A percentile compares a stretch with the other conserved stretches of the same genome.
These are phyloP conservation scores for Dascillus cervinus DNA, from an alignment of 2,888 invertebrate genomes.

Conservation along the genomic window DNA sequence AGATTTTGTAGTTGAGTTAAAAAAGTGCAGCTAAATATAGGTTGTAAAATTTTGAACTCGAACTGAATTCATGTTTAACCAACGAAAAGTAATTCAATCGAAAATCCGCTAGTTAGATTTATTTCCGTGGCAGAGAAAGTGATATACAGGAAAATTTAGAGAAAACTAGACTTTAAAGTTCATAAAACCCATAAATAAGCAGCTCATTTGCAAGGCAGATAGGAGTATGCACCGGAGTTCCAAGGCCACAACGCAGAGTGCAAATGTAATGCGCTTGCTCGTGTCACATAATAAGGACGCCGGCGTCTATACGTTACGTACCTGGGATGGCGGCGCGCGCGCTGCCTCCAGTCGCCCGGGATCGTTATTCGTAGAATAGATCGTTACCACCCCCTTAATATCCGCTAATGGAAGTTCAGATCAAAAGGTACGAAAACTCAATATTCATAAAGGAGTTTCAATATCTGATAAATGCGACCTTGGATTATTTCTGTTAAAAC, in stretches of 20 bases:
- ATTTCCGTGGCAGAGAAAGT: no score
- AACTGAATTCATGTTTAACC: no score
- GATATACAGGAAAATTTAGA: no score
- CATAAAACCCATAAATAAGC: slow-evolving; percentile 44
- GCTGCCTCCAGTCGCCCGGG: slow-evolving; percentile 32
- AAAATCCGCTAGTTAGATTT: no score
- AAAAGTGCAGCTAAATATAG: no score
- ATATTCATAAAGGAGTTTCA: slow-evolving; percentile 10
- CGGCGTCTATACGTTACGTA: slow-evolving; percentile 23
- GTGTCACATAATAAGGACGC: slow-evolving; percentile 20
- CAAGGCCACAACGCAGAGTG: slow-evolving; percentile 31
- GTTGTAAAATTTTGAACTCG: no score
- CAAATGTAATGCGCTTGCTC: slow-evolving; percentile 24
- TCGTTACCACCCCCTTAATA: slow-evolving; percentile 39
- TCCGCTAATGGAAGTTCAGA: slow-evolving; percentile 36
- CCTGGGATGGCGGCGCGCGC: slow-evolving; percentile 26
- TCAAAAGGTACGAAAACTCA: slow-evolving; percentile 13
- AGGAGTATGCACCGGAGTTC: slow-evolving; percentile 37
- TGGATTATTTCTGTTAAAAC: slow-evolving; percentile 22
- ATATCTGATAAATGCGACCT: slow-evolving; percentile 22
- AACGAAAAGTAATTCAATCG: no score
- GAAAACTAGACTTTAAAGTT: slow-evolving; percentile 35
- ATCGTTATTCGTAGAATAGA: slow-evolving; percentile 43
- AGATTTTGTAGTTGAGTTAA: no score
- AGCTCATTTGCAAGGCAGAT: slow-evolving; percentile 44